phyloP scores from a whole-genome alignment of 1,140 invertebrate species.

The Pteromalus puparum region DNA sequence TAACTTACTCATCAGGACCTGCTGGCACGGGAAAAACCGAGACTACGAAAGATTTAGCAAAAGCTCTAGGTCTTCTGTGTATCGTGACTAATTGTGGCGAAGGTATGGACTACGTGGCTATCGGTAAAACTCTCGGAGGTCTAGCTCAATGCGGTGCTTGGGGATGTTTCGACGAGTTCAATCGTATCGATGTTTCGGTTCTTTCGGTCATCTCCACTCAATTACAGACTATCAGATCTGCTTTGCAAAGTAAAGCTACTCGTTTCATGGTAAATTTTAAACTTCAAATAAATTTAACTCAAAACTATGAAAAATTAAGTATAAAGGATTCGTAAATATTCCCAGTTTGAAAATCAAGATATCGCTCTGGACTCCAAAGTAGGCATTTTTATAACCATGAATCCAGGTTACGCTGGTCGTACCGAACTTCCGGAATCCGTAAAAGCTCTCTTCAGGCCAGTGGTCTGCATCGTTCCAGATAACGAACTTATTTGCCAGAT shows the following conservation, averaged over 20 bases:
- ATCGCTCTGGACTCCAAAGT: slow-evolving; percentile 89
- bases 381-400: slow-evolving; percentile 96
- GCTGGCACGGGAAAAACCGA: slow-evolving; percentile 94
- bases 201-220: slow-evolving; percentile 94
- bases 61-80: slow-evolving; percentile 89
- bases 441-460: slow-evolving; percentile 92
- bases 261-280: slow-evolving; percentile 81
- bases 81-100: slow-evolving; percentile 95
- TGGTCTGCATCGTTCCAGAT: slow-evolving; percentile 92
- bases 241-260: slow-evolving; percentile 83
- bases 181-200: slow-evolving; percentile 92
- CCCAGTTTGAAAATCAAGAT: slow-evolving; percentile 89
- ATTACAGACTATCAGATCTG: slow-evolving; percentile 90
- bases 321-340: neutral
- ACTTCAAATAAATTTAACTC: slow-evolving; percentile 21
- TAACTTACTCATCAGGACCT: slow-evolving; percentile 75
- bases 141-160: slow-evolving; percentile 86
- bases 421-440: slow-evolving; percentile 94
- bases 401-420: slow-evolving; percentile 92
- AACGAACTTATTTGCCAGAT: slow-evolving; percentile 93
- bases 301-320: slow-evolving; percentile 1
- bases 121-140: slow-evolving; percentile 90
- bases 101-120: slow-evolving; percentile 91
- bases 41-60: slow-evolving; percentile 92
- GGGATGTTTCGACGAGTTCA: slow-evolving; percentile 95